phyloP scores from a whole-genome alignment of 2,113 vertebrate species.

The Tachysurus vachellii region DNA sequence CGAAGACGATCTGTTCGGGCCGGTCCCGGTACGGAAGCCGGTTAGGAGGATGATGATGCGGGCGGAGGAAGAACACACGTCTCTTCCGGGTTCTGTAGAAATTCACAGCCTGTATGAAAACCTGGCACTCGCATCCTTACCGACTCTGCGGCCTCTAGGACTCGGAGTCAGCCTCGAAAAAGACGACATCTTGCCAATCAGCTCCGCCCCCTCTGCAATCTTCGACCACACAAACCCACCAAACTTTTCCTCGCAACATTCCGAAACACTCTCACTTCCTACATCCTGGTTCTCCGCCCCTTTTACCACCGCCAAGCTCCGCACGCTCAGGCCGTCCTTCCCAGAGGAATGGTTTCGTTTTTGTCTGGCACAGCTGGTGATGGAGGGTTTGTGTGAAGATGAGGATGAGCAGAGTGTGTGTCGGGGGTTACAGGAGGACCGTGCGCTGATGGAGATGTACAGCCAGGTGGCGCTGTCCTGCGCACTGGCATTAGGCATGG shows the following conservation, averaged over 20 bases:
- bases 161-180: constrained; percentile 69
- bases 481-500: constrained; percentile 84
- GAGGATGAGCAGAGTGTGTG: constrained; percentile 73
- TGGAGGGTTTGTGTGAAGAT: constrained; percentile 77
- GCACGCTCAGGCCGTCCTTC: constrained; percentile 82
- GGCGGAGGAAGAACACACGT: constrained; percentile 66
- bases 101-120: constrained; percentile 73
- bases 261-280: constrained; percentile 81
- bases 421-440: constrained; percentile 83
- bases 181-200: neutral
- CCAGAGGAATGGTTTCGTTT: constrained; percentile 94
- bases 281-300: constrained; percentile 83
- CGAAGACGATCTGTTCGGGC: constrained; percentile 85
- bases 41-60: constrained; percentile 73
- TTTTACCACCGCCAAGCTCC: constrained; percentile 74
- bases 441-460: constrained; percentile 81
- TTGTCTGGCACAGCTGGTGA: constrained; percentile 79
- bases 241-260: constrained; percentile 84
- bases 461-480: constrained; percentile 84
- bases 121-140: constrained; percentile 73
- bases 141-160: constrained; percentile 74
- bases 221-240: constrained; percentile 65
- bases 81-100: constrained; percentile 90
- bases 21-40: constrained; percentile 73
- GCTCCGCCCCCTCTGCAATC: constrained; percentile 35